Base-by-base conservation (phyloP, 2,113 vertebrate genomes). In the Eleginops maclovinus region DNA sequence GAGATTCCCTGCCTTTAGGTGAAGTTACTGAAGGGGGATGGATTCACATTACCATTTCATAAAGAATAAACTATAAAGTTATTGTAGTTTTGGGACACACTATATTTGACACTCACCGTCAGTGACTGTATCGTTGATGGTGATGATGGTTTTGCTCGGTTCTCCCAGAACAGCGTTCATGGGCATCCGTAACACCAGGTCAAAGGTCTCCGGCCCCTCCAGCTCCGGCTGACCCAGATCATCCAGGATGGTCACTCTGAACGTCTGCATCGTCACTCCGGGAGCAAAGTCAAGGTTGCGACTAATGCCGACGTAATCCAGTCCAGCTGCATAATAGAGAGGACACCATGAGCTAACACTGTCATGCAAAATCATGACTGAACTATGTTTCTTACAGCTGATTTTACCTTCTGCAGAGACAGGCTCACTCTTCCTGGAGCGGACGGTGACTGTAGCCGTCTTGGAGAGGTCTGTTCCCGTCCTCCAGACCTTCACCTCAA, bases 401-500 rank as follows among this genome's bases (percentile, higher is more conserved):
- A 9, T 26, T 58, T 93, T 84, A 96, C 96, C 96, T 93, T 96
- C 95, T 74, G 96, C 96, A 65, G 96, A 95, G 44, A 94, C 70
- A 0, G 93, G 94, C 19, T 97, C 93, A 0, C 89, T 95, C 90
- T 94, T 96, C 81, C 94, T 93, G 88, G 96, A 96, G 53, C 44
- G 83, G 46, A 96, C 93, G 0, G 91, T 96, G 74, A 97, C 90
- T 0, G 95, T 96, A 4, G 96, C 94, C 0, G 89, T 91, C 88
- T 95, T 95, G 28, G 96, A 96, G 69, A 98, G 90, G 81, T 96
- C 96, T 0, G 95, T 94, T 4, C 96, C 96, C 9, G 94, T 96
- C 82, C 96, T 95, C 96, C 94, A 95, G 50, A 97, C 94, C 50
- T 58, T 86, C 55, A 97, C 96, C 73, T 96, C 95, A 53, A 96